Base-by-base conservation (phyloP, 2,797 vertebrate species). In the Heliangelus exortis region DNA sequence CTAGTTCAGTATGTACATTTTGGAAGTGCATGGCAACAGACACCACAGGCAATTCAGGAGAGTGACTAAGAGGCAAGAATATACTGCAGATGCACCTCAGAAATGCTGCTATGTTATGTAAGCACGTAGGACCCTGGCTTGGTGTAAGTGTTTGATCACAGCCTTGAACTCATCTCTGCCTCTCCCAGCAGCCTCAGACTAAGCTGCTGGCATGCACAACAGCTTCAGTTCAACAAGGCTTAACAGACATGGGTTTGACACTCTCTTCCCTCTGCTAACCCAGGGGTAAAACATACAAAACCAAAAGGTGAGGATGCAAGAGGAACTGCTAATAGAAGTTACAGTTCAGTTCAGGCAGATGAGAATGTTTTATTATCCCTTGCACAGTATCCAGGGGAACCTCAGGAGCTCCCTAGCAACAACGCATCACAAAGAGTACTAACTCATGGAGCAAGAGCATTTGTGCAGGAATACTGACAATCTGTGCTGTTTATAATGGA, bases 341-440 rank as follows among this genome's bases (percentile, higher is more conserved):
- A 51, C 69, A 39, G 26, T 50, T 93, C 45, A n/a, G 41, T 54
- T 90, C 57, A 87, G 68, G 34, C 50, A 83, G n/a, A 76, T 33
- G 7, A 84, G n/a, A 80, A 33, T 3, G 8, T 83, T 94, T 85
- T 74, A 58, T 84, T 87, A 91, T 89, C 26, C 47, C 34, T 72
- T 71, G 47, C 78, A 80, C 39, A 26, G 87, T 93, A 95, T 89
- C 82, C 84, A 93, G 78, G 86, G 83, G 89, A 95, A 83, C 61
- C 75, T 93, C 78, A 90, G 90, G 72, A 93, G 72, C 88, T 90
- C 57, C 93, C 84, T 95, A 95, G 87, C 87, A 96, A 93, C 94
- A 76, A 53, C 36, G 78, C 15, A 91, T 50, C 28, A 85, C 39
- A 82, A 92, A 72, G 54, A 19, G 19, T 84, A 50, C 89, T 58